A percentile compares a stretch with the other conserved stretches of the same genome.
Evolutionary conservation across 2,888 invertebrate species (phyloP).

Genomic region (Apamea epomidion): DNA sequence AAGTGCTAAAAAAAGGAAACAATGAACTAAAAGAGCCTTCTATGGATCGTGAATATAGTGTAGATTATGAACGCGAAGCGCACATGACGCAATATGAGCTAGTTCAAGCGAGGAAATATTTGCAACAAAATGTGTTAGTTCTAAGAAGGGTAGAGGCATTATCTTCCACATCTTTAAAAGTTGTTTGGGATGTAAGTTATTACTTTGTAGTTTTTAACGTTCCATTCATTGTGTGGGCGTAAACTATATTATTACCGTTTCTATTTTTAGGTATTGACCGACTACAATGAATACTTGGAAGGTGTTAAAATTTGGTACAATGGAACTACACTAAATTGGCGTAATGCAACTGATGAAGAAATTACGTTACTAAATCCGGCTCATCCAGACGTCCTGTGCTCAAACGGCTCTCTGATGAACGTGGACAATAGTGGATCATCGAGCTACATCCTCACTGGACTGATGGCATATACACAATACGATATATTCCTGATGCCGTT

Average conservation of each 20-base stretch:
- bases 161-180: slow-evolving; percentile 94
- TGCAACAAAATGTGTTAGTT: slow-evolving; percentile 95
- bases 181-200: slow-evolving; percentile 94
- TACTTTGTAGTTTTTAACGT: slow-evolving; percentile 28
- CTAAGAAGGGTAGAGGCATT: slow-evolving; percentile 92
- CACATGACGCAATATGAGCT: slow-evolving; percentile 93
- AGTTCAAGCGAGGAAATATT: slow-evolving; percentile 94
- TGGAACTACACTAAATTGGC: slow-evolving; percentile 87
- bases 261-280: slow-evolving; percentile 86
- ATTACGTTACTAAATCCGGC: slow-evolving; percentile 76
- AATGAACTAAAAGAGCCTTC: slow-evolving; percentile 82
- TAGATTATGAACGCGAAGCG: slow-evolving; percentile 82
- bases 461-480: slow-evolving; percentile 96
- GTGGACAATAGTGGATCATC: slow-evolving; percentile 93
- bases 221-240: slow-evolving; percentile 1
- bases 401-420: slow-evolving; percentile 92
- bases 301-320: slow-evolving; percentile 93
- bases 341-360: slow-evolving; percentile 82
- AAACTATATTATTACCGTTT: not conserved
- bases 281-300: slow-evolving; percentile 91
- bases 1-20: slow-evolving; percentile 85
- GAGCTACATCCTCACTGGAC: slow-evolving; percentile 93
- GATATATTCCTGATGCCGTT: slow-evolving; percentile 98
- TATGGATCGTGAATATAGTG: slow-evolving; percentile 78
- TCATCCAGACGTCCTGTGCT: slow-evolving; percentile 79